phyloP scores from a whole-genome alignment of 2,797 vertebrate species.

The Botia kubotai region DNA sequence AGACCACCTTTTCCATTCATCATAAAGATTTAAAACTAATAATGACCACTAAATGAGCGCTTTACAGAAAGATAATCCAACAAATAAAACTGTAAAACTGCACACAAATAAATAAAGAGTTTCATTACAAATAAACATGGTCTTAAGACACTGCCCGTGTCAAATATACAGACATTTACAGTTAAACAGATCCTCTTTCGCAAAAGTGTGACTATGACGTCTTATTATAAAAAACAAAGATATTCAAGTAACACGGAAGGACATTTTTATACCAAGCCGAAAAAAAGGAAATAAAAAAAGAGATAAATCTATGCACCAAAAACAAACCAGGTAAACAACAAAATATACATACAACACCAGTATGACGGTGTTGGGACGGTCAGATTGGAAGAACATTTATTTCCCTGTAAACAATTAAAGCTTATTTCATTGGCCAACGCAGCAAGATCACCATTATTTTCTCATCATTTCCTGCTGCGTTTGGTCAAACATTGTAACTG shows the following conservation, averaged over 20 bases:
- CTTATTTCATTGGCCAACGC: constrained; percentile 31
- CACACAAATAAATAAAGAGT: constrained; percentile 47
- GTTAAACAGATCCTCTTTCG: constrained; percentile 28
- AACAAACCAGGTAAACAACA: constrained; percentile 55
- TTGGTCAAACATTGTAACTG: not conserved
- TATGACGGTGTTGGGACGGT: constrained; percentile 65
- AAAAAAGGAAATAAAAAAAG: constrained; percentile 16
- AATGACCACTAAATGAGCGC: not conserved
- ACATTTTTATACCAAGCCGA: constrained; percentile 29
- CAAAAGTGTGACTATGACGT: constrained; percentile 46
- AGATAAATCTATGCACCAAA: constrained; percentile 36
- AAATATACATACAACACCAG: constrained; percentile 83
- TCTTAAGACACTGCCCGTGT: constrained; percentile 46
- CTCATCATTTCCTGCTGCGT: not conserved
- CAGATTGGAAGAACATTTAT: constrained; percentile 48
- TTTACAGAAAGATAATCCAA: constrained; percentile 7
- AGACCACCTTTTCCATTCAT: not conserved
- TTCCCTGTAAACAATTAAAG: constrained; percentile 56
- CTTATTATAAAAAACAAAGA: constrained; percentile 32
- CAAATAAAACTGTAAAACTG: not conserved
- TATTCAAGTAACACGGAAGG: constrained; percentile 61
- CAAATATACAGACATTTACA: constrained; percentile 27
- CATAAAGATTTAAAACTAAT: not conserved
- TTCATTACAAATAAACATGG: constrained; percentile 34
- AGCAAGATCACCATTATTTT: not conserved